Evolutionary conservation across 2,797 vertebrate genomes (phyloP), one percentile per base, ranked within the genome.

Genomic region (Xenopus petersii): DNA sequence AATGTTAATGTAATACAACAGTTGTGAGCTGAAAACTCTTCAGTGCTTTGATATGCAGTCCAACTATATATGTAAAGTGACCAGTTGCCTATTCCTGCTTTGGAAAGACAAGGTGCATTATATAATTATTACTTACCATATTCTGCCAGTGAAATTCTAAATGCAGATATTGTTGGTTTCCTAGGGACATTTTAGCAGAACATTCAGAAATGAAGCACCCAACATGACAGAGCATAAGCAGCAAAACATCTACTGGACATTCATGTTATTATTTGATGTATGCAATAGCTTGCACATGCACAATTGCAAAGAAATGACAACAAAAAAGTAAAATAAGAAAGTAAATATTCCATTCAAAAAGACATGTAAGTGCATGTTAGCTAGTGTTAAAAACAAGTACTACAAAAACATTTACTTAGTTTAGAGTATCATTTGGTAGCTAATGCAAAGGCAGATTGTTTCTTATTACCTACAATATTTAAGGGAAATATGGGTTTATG

Each of bases 371-470:
- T 42, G 5, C 36, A 42, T 42, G 36, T 42, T 42, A 42, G 36
- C 36, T 42, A 42, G 4, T 30, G 26, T 42, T 42, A 2, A 42
- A 42, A 42, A 42, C 5, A 42, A 6, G 36, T 4, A 36, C 33
- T 36, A 36, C 33, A 3, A 36, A 6, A 42, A 42, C 36, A 42
- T 42, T 42, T 42, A 42, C 36, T 51, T 51, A 10, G 11, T 12
- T 51, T 51, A 51, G 10, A 51, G 16, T 15, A 17, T 56, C n/a
- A 56, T 56, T 8, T 66, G 54, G 81, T 75, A 85, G 84, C 80
- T 90, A 91, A 88, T 87, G 84, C 86, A 91, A 91, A 92, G 89
- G 86, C 88, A 90, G 86, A 74, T 82, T 49, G n/a, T 64, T 62
- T 56, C 58, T 15, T 10, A 59, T 63, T 30, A 11, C 5, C 36